These are phyloP conservation scores for Drosophila nannoptera DNA, from an alignment of 1,140 invertebrate genomes.

Conservation along the genomic window DNA sequence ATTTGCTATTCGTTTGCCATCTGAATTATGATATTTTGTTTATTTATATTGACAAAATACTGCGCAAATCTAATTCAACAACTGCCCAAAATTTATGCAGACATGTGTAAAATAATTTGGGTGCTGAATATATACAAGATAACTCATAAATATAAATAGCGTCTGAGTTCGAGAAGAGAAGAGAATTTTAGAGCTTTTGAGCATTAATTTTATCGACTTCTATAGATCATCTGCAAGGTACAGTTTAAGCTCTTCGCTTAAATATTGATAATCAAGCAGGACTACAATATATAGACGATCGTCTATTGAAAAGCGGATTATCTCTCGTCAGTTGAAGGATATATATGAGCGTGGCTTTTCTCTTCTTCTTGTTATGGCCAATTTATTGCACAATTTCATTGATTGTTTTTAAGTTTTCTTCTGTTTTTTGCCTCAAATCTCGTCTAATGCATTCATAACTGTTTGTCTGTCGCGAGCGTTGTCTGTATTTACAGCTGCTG, in stretches of 20 bases:
- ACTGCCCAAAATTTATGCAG: constrained; percentile 17
- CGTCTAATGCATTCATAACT: constrained; percentile 5
- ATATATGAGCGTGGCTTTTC: too few relatives aligned
- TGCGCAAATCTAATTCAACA: constrained; percentile 54
- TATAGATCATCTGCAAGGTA: neutral
- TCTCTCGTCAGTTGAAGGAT: too few relatives aligned
- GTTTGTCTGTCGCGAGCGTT: constrained; percentile 19
- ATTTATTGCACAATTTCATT: too few relatives aligned
- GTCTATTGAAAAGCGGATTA: too few relatives aligned
- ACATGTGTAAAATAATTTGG: constrained; percentile 9
- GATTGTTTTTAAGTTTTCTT: neutral
- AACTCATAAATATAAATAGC: too few relatives aligned
- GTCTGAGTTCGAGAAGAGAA: too few relatives aligned
- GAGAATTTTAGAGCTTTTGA: too few relatives aligned
- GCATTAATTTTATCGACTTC: too few relatives aligned
- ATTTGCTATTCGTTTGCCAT: constrained; percentile 11
- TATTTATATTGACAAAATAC: constrained; percentile 44
- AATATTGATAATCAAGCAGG: too few relatives aligned
- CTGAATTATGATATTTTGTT: constrained; percentile 8
- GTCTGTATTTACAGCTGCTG: constrained; percentile 22
- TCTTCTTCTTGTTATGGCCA: too few relatives aligned
- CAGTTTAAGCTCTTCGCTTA: constrained; percentile 1
- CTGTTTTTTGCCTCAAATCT: neutral
- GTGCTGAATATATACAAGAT: neutral
- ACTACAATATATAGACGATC: too few relatives aligned